phyloP scores from a whole-genome alignment of 2,888 invertebrate species.

The Platycheirus rosarum region DNA sequence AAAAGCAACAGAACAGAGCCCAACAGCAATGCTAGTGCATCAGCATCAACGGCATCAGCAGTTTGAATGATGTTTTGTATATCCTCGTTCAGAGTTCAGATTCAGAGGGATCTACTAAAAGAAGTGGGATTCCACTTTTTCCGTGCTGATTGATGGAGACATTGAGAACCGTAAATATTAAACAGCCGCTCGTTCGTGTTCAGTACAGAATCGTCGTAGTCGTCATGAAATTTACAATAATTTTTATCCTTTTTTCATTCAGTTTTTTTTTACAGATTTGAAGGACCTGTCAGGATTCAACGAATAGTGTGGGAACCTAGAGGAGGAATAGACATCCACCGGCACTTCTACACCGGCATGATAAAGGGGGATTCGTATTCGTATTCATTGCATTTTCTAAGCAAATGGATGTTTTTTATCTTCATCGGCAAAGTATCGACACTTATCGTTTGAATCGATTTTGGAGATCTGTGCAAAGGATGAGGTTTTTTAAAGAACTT shows the following conservation, averaged over 20 bases:
- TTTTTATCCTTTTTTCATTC: slow-evolving; percentile 44
- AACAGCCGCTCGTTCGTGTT: slow-evolving; percentile 51
- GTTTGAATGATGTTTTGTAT: slow-evolving; percentile 49
- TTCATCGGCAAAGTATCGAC: slow-evolving; percentile 56
- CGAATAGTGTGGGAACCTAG: slow-evolving; percentile 48
- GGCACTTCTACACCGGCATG: neutral
- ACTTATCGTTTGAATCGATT: slow-evolving; percentile 64
- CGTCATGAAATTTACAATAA: slow-evolving; percentile 65
- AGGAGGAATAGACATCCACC: slow-evolving; percentile 5
- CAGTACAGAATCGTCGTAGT: slow-evolving; percentile 51
- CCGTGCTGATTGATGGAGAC: slow-evolving; percentile 71
- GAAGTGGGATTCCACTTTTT: slow-evolving; percentile 60
- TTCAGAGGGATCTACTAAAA: slow-evolving; percentile 35
- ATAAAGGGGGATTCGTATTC: slow-evolving; percentile 9
- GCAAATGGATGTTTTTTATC: slow-evolving; percentile 56
- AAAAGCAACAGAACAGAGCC: slow-evolving; percentile 16
- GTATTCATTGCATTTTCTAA: slow-evolving; percentile 67
- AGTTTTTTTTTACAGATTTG: slow-evolving; percentile 40
- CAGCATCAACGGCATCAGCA: slow-evolving; percentile 46
- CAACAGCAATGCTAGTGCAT: slow-evolving; percentile 27
- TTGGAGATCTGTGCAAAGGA: slow-evolving; percentile 71
- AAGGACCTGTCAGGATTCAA: slow-evolving; percentile 59
- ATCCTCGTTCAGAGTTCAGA: slow-evolving; percentile 35
- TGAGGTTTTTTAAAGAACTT: slow-evolving; percentile 61
- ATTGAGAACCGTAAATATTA: slow-evolving; percentile 73